A percentile compares a stretch with the other conserved stretches of the same genome.
phyloP scores from a whole-genome alignment of 2,797 vertebrate genomes.

The Tokudaia tokunoshimensis region DNA sequence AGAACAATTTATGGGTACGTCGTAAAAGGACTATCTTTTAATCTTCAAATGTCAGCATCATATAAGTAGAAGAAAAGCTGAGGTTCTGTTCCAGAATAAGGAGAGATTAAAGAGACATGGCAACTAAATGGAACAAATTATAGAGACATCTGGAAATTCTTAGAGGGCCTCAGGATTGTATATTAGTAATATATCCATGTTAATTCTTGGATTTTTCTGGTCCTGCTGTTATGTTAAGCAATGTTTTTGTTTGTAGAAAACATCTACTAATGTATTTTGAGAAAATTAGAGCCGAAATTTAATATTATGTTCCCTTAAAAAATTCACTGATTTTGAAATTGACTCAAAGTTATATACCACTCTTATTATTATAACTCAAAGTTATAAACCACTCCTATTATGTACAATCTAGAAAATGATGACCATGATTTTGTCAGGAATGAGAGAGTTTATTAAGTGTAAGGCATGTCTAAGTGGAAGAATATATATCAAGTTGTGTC shows the following conservation, averaged over 20 bases:
- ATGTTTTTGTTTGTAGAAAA: slow-evolving; percentile 30
- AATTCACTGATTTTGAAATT: neutral
- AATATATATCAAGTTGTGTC: neutral
- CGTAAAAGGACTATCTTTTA: slow-evolving; percentile 1
- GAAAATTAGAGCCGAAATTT: neutral
- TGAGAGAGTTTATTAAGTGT: neutral
- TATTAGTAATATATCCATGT: neutral
- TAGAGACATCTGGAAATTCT: neutral
- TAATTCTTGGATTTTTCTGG: neutral
- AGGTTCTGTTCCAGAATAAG: neutral
- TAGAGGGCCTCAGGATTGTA: neutral
- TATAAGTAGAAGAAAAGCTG: neutral
- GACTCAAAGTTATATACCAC: neutral
- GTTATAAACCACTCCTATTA: neutral
- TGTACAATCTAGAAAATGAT: neutral
- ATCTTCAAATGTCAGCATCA: neutral
- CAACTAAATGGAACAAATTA: neutral
- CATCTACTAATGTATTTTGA: neutral
- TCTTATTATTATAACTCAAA: neutral
- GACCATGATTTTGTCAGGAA: neutral
- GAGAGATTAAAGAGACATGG: neutral
- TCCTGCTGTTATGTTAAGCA: neutral
- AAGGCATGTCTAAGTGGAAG: neutral
- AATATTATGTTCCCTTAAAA: neutral
- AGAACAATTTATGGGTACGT: slow-evolving; percentile 10